phyloP scores from a whole-genome alignment of 2,113 vertebrate species.

The Spermophilus dauricus region DNA sequence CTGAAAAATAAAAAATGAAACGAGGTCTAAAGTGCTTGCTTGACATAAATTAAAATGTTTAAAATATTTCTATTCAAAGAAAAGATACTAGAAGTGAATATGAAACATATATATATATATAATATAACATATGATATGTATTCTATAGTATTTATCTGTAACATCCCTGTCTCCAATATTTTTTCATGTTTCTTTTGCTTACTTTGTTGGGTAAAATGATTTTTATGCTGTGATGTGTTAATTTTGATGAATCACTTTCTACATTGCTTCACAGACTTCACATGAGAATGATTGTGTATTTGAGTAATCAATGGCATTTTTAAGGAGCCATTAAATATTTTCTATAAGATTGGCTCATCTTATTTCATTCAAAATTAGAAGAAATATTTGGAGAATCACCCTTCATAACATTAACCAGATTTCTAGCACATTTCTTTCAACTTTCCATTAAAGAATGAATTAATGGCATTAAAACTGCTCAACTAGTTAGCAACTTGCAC shows the following conservation, averaged over 20 bases:
- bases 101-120: too few relatives aligned
- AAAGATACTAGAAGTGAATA: background rate
- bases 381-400: background rate
- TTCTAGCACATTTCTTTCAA: background rate
- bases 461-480: background rate
- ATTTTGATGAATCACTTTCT: background rate
- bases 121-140: too few relatives aligned
- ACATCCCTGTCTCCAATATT: background rate
- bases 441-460: conserved; percentile 41
- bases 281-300: background rate
- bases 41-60: background rate
- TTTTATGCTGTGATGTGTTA: background rate
- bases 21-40: background rate
- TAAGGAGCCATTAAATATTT: background rate
- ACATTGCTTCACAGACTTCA: conserved; percentile 6
- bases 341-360: background rate
- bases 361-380: conserved; percentile 15
- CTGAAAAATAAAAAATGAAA: background rate
- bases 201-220: background rate
- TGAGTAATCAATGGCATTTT: background rate
- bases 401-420: background rate
- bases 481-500: background rate
- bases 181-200: background rate
- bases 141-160: background rate
- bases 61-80: conserved; percentile 24